A percentile compares a stretch with the other conserved stretches of the same genome.
Conservation (phyloP, 2,888 invertebrate species). For the Zonitis immaculata region DNA sequence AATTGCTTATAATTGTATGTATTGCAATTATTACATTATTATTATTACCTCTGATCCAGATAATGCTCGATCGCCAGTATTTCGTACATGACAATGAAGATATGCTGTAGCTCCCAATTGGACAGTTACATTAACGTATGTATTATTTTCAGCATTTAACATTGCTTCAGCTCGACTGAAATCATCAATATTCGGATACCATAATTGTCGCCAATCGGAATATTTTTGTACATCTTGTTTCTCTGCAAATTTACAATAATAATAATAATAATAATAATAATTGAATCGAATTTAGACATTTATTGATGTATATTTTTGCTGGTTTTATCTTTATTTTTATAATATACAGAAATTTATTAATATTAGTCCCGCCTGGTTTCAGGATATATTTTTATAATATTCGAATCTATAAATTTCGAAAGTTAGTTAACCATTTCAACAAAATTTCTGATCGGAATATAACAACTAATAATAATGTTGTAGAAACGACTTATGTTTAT, state of each 20-base stretch:
- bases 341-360: no score
- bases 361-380: constrained; percentile 2
- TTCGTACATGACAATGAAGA: constrained; percentile 74
- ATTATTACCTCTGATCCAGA: constrained; percentile 48
- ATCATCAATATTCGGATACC: constrained; percentile 57
- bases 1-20: no score
- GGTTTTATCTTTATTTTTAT: no score
- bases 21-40: constrained; percentile 5
- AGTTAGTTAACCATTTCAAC: neutral
- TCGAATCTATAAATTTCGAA: no score
- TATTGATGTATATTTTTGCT: neutral
- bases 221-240: constrained; percentile 41
- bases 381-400: no score
- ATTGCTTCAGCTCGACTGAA: constrained; percentile 45
- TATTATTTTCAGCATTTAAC: constrained; percentile 63
- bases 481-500: neutral
- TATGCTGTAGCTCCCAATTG: constrained; percentile 75
- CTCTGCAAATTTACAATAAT: constrained; percentile 32
- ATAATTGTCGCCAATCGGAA: constrained; percentile 61
- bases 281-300: constrained; percentile 1
- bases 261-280: neutral
- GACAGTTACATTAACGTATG: constrained; percentile 69
- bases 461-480: neutral
- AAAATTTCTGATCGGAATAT: neutral
- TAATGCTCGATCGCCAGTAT: constrained; percentile 64